phyloP scores from a whole-genome alignment of 2,797 vertebrate genomes.

The Bradypodion ventrale region DNA sequence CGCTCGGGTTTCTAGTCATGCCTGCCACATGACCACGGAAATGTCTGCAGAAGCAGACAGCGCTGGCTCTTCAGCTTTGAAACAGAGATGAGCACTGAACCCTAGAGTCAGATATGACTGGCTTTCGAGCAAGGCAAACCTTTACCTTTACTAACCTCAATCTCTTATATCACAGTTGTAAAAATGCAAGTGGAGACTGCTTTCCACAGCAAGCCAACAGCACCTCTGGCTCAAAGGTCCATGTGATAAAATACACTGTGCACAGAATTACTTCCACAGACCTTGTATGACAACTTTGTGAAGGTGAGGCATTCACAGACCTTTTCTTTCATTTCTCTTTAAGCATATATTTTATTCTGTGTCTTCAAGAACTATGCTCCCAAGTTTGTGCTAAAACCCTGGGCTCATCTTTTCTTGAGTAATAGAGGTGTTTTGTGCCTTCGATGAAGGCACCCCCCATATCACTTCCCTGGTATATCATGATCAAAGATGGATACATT shows the following conservation, averaged over 20 bases:
- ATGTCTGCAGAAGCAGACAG: too few species aligned
- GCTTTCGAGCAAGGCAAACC: too few species aligned
- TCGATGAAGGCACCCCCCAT: conserved; percentile 31
- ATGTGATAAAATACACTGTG: conserved; percentile 19
- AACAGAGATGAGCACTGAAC: too few species aligned
- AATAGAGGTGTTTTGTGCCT: conserved; percentile 46
- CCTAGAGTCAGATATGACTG: too few species aligned
- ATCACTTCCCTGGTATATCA: background rate
- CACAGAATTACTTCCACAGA: conserved; percentile 7
- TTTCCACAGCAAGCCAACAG: too few species aligned
- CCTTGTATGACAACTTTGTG: conserved; percentile 15
- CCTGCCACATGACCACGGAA: too few species aligned
- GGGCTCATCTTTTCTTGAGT: conserved; percentile 46
- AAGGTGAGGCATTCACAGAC: conserved; percentile 36
- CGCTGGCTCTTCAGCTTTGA: too few species aligned
- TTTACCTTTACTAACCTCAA: too few species aligned
- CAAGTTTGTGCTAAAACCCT: conserved; percentile 21
- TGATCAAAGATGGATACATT: conserved; percentile 45
- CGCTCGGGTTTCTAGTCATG: too few species aligned
- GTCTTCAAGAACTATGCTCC: conserved; percentile 42
- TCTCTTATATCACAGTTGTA: too few species aligned
- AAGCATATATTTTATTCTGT: conserved; percentile 38
- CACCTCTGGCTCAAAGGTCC: conserved; percentile 26
- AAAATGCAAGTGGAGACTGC: too few species aligned
- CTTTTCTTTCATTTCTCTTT: conserved; percentile 48